Evolutionary conservation across 1,140 invertebrate species (phyloP).

Genomic region (Agrypnia vestita): DNA sequence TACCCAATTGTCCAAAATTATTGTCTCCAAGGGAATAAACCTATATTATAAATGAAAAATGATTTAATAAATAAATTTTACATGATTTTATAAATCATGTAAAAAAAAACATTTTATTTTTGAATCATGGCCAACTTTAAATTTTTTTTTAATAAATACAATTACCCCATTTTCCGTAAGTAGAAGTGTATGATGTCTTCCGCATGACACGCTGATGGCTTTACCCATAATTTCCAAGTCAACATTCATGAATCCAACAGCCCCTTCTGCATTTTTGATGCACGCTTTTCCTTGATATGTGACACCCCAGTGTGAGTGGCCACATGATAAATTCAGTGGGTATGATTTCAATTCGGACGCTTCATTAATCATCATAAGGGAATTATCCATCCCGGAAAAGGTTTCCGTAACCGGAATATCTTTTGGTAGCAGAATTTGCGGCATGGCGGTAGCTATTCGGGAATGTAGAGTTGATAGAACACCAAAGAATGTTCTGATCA

Average conservation of each 20-base stretch:
- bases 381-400: not conserved
- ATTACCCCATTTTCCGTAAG: slow-evolving; percentile 58
- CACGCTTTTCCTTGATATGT: slow-evolving; percentile 44
- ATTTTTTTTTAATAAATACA: slow-evolving; percentile 16
- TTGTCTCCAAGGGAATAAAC: slow-evolving; percentile 84
- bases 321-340: slow-evolving; percentile 43
- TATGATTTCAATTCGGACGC: not conserved
- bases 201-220: slow-evolving; percentile 51
- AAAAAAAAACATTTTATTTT: too few relatives aligned
- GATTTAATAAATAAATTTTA: not conserved
- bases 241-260: slow-evolving; percentile 43
- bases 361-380: not conserved
- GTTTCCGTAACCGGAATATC: not conserved
- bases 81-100: not conserved
- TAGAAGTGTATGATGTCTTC: slow-evolving; percentile 54
- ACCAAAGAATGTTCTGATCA: slow-evolving; percentile 57
- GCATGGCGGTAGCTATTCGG: slow-evolving; percentile 33
- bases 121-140: not conserved
- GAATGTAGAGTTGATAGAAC: slow-evolving; percentile 55
- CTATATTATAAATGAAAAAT: slow-evolving; percentile 60
- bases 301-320: slow-evolving; percentile 54
- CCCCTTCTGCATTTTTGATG: slow-evolving; percentile 39
- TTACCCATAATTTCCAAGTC: slow-evolving; percentile 55
- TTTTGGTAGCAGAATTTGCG: slow-evolving; percentile 11
- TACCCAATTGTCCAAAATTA: slow-evolving; percentile 82